Conservation (phyloP, 1,140 invertebrate genomes). For the Chelonus insularis region DNA sequence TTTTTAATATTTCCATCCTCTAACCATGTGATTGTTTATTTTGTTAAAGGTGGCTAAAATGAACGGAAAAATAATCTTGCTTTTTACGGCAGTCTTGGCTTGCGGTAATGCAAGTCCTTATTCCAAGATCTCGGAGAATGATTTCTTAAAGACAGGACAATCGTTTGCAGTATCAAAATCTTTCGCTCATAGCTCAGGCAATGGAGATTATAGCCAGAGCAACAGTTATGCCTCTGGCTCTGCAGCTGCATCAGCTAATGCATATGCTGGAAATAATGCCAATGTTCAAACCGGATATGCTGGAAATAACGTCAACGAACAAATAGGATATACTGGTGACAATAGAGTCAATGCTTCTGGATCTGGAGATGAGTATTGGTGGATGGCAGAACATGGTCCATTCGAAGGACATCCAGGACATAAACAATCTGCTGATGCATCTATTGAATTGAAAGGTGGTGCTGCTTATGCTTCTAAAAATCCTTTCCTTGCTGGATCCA, state of each 20-base stretch:
- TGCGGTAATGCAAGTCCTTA: constrained; percentile 32
- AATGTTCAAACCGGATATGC: constrained; percentile 22
- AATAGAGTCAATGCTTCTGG: not conserved
- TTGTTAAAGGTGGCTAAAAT: constrained; percentile 37
- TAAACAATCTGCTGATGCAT: too few species aligned
- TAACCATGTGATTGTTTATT: constrained; percentile 26
- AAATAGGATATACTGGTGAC: not conserved
- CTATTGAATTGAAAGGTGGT: too few species aligned
- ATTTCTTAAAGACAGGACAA: constrained; percentile 23
- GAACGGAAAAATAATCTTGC: constrained; percentile 30
- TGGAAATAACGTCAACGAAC: not conserved
- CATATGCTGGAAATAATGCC: not conserved
- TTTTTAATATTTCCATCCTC: too few species aligned
- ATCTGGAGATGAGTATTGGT: not conserved
- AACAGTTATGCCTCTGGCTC: constrained; percentile 3
- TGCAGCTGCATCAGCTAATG: constrained; percentile 16
- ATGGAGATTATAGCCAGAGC: not conserved
- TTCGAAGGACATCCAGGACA: not conserved
- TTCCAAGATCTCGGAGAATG: constrained; percentile 28
- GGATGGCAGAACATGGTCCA: not conserved
- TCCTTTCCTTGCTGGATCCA: too few species aligned
- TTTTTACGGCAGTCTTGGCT: constrained; percentile 32
- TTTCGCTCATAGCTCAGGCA: too few species aligned
- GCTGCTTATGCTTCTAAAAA: too few species aligned
- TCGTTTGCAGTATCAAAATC: not conserved